Percentiles rank a stretch among this genome's conserved stretches.
These are phyloP conservation scores for Kryptopterus vitreolus DNA, from an alignment of 2,797 vertebrate species.

Conservation along the genomic window DNA sequence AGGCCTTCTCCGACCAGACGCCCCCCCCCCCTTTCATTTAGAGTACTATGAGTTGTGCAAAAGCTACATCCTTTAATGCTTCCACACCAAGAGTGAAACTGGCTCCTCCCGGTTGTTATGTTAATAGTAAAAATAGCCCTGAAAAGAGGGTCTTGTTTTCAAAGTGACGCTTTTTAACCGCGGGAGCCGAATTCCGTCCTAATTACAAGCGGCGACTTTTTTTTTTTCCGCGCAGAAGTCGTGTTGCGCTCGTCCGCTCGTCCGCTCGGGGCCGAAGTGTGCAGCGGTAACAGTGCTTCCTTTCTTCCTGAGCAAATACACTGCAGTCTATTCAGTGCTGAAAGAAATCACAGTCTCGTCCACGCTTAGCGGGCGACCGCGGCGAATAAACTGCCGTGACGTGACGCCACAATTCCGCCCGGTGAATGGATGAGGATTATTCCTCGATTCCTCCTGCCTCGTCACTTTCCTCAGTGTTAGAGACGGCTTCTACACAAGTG, in stretches of 20 bases:
- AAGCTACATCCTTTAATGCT: conserved; percentile 45
- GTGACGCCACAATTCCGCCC: background rate
- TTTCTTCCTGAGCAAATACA: conserved; percentile 45
- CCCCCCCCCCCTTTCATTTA: no score
- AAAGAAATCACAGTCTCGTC: conserved; percentile 21
- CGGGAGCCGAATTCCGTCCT: conserved; percentile 1
- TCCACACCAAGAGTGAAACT: conserved; percentile 9
- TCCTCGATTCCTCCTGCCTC: background rate
- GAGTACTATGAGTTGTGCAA: no score
- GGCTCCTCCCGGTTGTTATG: conserved; percentile 2
- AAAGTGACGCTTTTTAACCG: conserved; percentile 12
- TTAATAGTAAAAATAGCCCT: conserved; percentile 49
- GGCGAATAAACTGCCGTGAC: conserved; percentile 43
- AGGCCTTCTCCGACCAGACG: no score
- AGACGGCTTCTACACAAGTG: conserved; percentile 19
- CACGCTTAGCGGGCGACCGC: conserved; percentile 39
- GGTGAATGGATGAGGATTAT: conserved; percentile 5
- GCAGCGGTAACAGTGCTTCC: conserved; percentile 40
- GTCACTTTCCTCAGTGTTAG: background rate
- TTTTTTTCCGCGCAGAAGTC: conserved; percentile 25
- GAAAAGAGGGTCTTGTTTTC: conserved; percentile 42
- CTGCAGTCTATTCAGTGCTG: conserved; percentile 46
- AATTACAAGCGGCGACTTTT: conserved; percentile 12
- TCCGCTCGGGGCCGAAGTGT: background rate
- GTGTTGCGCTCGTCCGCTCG: conserved; percentile 24